Evolutionary conservation across 2,888 invertebrate species (phyloP).

Genomic region (Drosophila nigricruria): DNA sequence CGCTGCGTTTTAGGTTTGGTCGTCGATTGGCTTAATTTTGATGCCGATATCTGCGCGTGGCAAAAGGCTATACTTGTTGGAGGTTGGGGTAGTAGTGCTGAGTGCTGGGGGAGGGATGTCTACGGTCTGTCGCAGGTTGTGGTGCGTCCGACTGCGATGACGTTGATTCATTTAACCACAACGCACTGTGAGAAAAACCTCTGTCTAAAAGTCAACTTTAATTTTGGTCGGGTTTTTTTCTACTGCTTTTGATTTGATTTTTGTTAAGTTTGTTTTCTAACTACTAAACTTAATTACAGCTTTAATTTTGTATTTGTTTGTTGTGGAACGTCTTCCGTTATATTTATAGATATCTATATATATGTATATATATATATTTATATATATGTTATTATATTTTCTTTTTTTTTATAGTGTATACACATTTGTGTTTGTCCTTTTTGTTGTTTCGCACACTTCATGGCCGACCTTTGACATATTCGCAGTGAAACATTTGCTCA

Average conservation of each 20-base stretch:
- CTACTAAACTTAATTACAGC: conserved; percentile 80
- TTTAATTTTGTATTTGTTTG: conserved; percentile 39
- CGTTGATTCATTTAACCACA: conserved; percentile 54
- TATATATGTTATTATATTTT: conserved; percentile 16
- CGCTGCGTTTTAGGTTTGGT: conserved; percentile 73
- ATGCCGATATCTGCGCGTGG: conserved; percentile 77
- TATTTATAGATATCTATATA: conserved; percentile 41
- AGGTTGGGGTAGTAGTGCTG: not conserved
- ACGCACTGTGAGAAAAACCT: conserved; percentile 31
- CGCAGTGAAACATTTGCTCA: conserved; percentile 80
- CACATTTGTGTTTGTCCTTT: conserved; percentile 60
- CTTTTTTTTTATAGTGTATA: conserved; percentile 49
- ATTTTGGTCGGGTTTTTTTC: conserved; percentile 34
- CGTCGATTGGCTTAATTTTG: conserved; percentile 81
- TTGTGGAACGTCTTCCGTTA: conserved; percentile 60
- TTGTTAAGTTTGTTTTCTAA: conserved; percentile 59
- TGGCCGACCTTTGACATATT: conserved; percentile 84
- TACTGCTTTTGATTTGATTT: conserved; percentile 15
- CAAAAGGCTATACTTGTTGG: conserved; percentile 1
- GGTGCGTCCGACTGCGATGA: conserved; percentile 26
- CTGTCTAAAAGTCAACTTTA: conserved; percentile 12
- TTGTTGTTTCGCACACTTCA: conserved; percentile 76
- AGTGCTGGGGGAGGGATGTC: not conserved
- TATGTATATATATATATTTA: conserved; percentile 8
- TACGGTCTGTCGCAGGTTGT: conserved; percentile 25